Conservation (phyloP, 2,888 invertebrate genomes). For the Ecdyonurus torrentis region DNA sequence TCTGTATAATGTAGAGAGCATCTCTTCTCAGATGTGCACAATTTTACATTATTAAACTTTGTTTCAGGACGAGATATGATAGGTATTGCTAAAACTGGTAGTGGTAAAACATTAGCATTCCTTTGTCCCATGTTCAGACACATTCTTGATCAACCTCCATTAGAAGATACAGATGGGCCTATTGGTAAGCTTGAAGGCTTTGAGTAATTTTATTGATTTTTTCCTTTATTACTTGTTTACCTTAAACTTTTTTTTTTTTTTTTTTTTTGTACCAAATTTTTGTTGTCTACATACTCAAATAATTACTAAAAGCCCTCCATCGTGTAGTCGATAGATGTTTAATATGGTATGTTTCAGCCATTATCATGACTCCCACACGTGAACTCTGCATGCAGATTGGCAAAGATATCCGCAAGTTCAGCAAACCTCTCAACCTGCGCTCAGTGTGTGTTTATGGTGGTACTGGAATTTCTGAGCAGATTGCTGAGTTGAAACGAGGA, state of each 20-base stretch:
- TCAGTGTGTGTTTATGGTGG: slow-evolving; percentile 98
- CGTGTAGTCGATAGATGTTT: not conserved
- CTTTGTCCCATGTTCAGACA: slow-evolving; percentile 95
- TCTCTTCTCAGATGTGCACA: too few species aligned
- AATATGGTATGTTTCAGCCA: slow-evolving; percentile 31
- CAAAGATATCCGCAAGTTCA: slow-evolving; percentile 87
- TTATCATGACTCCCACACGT: slow-evolving; percentile 96
- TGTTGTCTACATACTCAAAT: too few species aligned
- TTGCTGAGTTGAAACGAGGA: slow-evolving; percentile 90
- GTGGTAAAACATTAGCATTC: slow-evolving; percentile 96
- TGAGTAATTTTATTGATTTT: slow-evolving; percentile 2
- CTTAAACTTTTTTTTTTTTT: not conserved
- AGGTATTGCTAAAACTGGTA: slow-evolving; percentile 98
- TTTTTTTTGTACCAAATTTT: not conserved
- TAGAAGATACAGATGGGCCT: slow-evolving; percentile 96
- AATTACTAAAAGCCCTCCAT: too few species aligned
- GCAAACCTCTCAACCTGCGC: slow-evolving; percentile 66
- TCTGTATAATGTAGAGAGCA: too few species aligned
- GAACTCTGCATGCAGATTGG: slow-evolving; percentile 99
- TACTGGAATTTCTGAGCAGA: slow-evolving; percentile 90
- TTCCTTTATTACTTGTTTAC: not conserved
- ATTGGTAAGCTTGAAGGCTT: slow-evolving; percentile 46
- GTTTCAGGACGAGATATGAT: slow-evolving; percentile 62
- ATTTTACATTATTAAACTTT: not conserved
- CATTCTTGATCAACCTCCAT: slow-evolving; percentile 77